Base-by-base conservation (phyloP, 2,113 vertebrate genomes). In the Myrmophylax atrothorax region DNA sequence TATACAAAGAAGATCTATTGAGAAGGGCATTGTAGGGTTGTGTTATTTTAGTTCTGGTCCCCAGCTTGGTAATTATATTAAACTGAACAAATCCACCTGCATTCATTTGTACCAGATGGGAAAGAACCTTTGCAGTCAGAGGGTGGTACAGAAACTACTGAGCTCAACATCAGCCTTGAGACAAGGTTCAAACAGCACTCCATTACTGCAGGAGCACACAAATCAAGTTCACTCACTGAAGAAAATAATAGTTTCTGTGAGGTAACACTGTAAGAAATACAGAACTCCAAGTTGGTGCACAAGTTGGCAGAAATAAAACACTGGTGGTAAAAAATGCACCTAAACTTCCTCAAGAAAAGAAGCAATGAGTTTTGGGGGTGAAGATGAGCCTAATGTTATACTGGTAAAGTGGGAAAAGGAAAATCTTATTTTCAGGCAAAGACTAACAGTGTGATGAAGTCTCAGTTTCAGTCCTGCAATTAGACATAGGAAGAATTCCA, bases 61-160 rank as follows among this genome's bases (percentile, higher is more conserved):
- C n/a, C 0, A 59, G 66, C 37, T 40, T 1, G 2, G 40, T 25
- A 79, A 84, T 44, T 38, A 38, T 38, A 28, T 38, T 55, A 79
- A 89, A 52, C 16, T 40, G 35, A 68, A 20, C 28, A 56, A 87
- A 91, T 56, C 26, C 64, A 87, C 16, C 33, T 75, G 16, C 4
- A 5, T 14, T 29, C 6, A 14, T 64, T 20, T 1, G 0, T 8
- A 6, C 23, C 31, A 11, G 29, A 14, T 70, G 22, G 37, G 37
- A 53, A 74, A 77, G 44, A 7, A 2, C 3, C 68, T 77, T 35
- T 58, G 37, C 28, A 55, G 56, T 9, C 47, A 63, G 28, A 60
- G 38, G 14, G 52, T 22, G 10, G 20, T 20, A 49, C 12, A 53
- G 6, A 25, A 77, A 35, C 28, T 19, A 53, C 40, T 28, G 53